Conservation (phyloP, 2,113 vertebrate species). For the Trichechus manatus region DNA sequence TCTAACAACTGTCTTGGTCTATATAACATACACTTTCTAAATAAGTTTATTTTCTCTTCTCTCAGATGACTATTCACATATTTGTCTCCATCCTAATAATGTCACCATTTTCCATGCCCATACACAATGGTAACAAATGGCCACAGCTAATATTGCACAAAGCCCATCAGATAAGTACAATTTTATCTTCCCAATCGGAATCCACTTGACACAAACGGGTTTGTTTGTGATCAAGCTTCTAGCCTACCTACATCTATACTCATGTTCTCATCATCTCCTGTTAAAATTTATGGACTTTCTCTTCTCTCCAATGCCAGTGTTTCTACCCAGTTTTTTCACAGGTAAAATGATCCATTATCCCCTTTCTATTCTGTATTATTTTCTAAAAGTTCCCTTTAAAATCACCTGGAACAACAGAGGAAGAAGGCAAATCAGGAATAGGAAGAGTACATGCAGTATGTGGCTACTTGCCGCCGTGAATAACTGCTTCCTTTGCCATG, state of each 20-base stretch:
- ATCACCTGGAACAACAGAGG: too few relatives aligned
- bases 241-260: rapidly evolving
- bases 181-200: background rate
- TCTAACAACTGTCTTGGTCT: background rate
- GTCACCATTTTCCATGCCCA: background rate
- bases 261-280: too few relatives aligned
- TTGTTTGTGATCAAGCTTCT: background rate
- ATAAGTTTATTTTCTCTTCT: background rate
- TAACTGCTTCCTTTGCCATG: too few relatives aligned
- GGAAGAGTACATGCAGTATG: too few relatives aligned
- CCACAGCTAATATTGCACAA: background rate
- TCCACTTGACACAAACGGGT: too few relatives aligned
- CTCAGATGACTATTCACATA: background rate
- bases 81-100: background rate
- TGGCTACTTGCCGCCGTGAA: too few relatives aligned
- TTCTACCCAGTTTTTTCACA: background rate
- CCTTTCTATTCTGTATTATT: background rate
- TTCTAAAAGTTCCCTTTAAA: background rate
- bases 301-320: too few relatives aligned
- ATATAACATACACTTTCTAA: background rate
- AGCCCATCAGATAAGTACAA: background rate
- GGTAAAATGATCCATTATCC: background rate
- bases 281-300: background rate
- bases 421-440: too few relatives aligned
- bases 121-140: background rate